Evolutionary conservation across 2,888 invertebrate species (phyloP), one percentile per base, ranked within the genome.

Genomic region (Drosophila algonquin): DNA sequence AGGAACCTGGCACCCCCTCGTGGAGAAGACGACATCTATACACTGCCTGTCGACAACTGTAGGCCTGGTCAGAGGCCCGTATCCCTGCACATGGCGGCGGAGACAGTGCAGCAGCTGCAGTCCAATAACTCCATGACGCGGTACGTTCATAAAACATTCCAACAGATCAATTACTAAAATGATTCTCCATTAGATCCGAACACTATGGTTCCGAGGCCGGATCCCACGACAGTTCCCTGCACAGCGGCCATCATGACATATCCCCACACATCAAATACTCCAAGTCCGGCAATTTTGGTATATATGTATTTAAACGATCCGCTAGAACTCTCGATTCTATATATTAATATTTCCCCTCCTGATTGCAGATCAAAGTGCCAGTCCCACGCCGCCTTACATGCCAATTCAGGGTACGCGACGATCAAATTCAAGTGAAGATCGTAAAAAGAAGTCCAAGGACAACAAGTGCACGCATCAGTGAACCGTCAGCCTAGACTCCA

Each of bases 381-480:
- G 93, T 76, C 93, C 94, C 50, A 94, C 93, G 48, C 95, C 95
- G 8, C 95, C 95, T 62, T 96, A 96, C 88, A 95, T 96, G 95
- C 96, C 96, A 54, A 95, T 96, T 85, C 96, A 95, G 91, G 96
- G 96, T 54, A 95, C 96, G 83, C 93, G 95, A 70, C 93, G 95
- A 80, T 93, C 94, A n/a, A 94, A 94, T 71, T 93, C 94, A 69
- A 94, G 94, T 82, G 95, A 95, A 87, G 94, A 94, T 73, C 94
- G 94, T 80, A 93, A 93, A 73, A 92, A 92, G 81, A 93, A 93
- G 67, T 92, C 93, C 60, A 93, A 94, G 91, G 94, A 95, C 80
- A 93, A 94, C 80, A 93, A 94, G 65, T 95, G 95, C 90, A 94
- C 94, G 79, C 94, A 94, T 84, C 95, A 95, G 89, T 95, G 91